Conservation (phyloP, 2,797 vertebrate species). For the Periparus ater region DNA sequence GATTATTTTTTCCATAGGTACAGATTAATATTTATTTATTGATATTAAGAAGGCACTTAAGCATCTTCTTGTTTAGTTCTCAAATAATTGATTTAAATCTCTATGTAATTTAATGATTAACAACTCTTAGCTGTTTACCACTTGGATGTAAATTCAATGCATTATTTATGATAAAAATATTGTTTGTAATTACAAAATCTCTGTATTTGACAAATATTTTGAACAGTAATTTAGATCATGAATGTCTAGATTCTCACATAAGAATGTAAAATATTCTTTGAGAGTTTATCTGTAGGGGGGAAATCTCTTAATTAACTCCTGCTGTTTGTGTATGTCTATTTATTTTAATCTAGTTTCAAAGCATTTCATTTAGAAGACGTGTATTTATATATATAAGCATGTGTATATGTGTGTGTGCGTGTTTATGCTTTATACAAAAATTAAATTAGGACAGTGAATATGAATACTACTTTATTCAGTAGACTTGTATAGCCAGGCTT, state of each 20-base stretch:
- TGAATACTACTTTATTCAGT: neutral
- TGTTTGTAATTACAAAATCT: neutral
- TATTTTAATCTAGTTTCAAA: neutral
- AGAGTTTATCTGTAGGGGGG: neutral
- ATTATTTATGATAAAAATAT: neutral
- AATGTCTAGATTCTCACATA: neutral
- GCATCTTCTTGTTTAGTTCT: neutral
- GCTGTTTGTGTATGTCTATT: neutral
- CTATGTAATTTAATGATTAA: neutral
- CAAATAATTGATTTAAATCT: neutral
- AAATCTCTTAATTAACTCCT: neutral
- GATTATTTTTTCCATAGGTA: neutral
- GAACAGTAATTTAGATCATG: neutral
- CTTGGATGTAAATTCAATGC: neutral
- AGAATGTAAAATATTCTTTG: neutral
- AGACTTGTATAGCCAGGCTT: neutral
- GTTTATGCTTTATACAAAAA: neutral
- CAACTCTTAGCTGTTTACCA: neutral
- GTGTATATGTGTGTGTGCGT: too few relatives aligned
- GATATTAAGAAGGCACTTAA: neutral
- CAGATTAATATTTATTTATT: neutral
- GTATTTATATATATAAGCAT: neutral
- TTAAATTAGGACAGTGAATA: neutral
- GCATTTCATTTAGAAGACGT: neutral
- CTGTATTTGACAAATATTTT: neutral